Evolutionary conservation across 2,888 invertebrate genomes (phyloP), one percentile per base, ranked within the genome.

Genomic region (Patella caerulea): DNA sequence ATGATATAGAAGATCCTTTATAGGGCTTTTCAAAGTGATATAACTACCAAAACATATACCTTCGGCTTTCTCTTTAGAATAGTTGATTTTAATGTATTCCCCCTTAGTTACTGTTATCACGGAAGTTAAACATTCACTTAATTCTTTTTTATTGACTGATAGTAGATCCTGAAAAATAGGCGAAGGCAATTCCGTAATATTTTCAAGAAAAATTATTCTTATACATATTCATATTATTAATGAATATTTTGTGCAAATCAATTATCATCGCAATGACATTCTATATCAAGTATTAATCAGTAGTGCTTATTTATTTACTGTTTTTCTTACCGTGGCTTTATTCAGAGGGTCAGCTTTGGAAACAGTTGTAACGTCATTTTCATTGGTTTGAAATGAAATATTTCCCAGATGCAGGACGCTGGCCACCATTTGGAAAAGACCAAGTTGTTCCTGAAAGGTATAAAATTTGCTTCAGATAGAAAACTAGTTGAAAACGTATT

Each of bases 321-420:
- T 45, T 45, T 45, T 56, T 81, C 88, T 82, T 79, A 87, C 88
- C n/a, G 88, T 83, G 12, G 85, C 84, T 29, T 80, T 45, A 45
- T 45, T 79, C 74, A 83, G 77, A 3, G 87, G 77, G 5, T 84
- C 83, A 17, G 80, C 82, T 56, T 87, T 83, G 15, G 81, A 77
- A 24, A 89, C 83, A 54, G 78, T 79, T 17, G 86, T 86, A 54
- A 87, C 88, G 76, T 89, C 89, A 65, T 84, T 77, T 54, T 87
- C 88, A 78, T 88, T 86, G 54, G 82, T 84, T 5, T 83, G 84
- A 81, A 91, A 89, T 17, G 82, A 82, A 45, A 90, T 82, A 73
- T 91, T 90, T 7, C 91, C 91, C 72, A 91, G 82, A 76, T 89
- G 87, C 73, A 91, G 87, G 24, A 90, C 86, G 74, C 87, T 86